Evolutionary conservation across 2,113 vertebrate species (phyloP).

Genomic region (Mellivora capensis): DNA sequence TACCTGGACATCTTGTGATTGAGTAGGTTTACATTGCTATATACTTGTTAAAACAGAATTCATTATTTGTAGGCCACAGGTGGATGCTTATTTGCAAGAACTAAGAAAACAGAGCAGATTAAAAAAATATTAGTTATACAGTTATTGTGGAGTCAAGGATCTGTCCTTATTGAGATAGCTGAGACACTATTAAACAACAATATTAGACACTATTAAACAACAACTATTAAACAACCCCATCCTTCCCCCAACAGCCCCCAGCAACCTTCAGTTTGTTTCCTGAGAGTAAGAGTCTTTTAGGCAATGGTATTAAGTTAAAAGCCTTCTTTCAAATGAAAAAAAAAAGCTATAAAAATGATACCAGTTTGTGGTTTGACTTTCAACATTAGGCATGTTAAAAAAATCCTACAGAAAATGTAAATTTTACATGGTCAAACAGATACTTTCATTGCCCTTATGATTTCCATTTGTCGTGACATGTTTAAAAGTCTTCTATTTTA

Average conservation of each 20-base stretch:
- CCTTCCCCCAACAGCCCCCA: too few relatives aligned
- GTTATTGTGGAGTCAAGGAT: neutral
- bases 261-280: too few relatives aligned
- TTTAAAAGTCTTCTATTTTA: neutral
- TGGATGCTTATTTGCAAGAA: neutral
- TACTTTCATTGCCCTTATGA: neutral
- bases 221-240: too few relatives aligned
- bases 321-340: conserved; percentile 73
- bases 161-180: conserved; percentile 5
- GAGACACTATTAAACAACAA: conserved; percentile 32
- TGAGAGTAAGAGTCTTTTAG: too few relatives aligned
- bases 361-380: neutral
- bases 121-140: neutral
- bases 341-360: conserved; percentile 1
- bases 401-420: neutral
- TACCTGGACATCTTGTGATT: neutral
- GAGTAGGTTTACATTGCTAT: neutral
- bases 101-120: neutral
- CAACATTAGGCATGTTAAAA: neutral
- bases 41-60: neutral
- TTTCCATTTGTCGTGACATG: neutral
- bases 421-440: neutral
- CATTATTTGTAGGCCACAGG: neutral
- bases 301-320: conserved; percentile 70
- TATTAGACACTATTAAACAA: too few relatives aligned